Conservation (phyloP, 2,113 vertebrate species). For the Pomatostomus ruficeps region DNA sequence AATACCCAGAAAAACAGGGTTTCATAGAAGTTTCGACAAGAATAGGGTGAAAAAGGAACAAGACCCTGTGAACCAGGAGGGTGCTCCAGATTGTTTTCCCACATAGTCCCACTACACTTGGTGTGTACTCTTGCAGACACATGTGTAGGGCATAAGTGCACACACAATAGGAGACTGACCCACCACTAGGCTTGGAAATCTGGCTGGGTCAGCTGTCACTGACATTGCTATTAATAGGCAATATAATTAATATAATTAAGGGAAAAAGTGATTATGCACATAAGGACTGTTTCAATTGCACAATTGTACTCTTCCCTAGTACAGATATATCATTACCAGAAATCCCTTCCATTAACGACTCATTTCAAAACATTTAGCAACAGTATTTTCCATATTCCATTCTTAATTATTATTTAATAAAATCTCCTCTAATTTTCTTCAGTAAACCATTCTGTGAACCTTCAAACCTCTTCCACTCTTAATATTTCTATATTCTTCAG, state of each 20-base stretch:
- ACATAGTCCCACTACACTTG: accelerated
- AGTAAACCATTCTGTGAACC: background rate
- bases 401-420: background rate
- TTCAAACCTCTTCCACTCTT: background rate
- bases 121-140: accelerated
- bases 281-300: background rate
- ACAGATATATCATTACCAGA: background rate
- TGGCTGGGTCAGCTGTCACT: background rate
- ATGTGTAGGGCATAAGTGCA: background rate
- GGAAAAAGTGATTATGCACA: background rate
- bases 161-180: background rate
- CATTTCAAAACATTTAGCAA: background rate
- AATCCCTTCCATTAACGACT: background rate
- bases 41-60: background rate
- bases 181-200: background rate
- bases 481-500: background rate
- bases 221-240: background rate
- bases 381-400: background rate
- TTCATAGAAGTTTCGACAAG: background rate
- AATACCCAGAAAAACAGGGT: background rate
- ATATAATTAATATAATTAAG: no score
- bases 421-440: background rate
- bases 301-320: background rate
- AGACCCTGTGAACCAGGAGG: background rate
- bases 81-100: background rate